Evolutionary conservation across 1,140 invertebrate species (phyloP).

Genomic region (Rhyzopertha dominica): DNA sequence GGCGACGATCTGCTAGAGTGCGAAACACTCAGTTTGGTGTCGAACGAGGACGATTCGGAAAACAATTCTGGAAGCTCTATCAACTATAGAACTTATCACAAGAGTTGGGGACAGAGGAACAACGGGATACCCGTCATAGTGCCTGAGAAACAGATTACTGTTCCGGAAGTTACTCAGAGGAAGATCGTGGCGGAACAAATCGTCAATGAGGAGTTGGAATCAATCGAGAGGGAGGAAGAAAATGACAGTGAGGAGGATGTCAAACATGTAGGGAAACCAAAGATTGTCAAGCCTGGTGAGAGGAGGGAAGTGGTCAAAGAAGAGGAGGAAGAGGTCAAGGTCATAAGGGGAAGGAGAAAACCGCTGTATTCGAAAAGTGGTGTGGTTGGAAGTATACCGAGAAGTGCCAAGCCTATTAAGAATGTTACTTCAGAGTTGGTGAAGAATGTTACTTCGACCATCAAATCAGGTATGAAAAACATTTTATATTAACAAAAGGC

Average conservation of each 20-base stretch:
- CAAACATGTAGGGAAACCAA: slow-evolving; percentile 45
- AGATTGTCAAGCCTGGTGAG: slow-evolving; percentile 54
- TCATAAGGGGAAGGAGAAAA: slow-evolving; percentile 71
- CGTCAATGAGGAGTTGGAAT: slow-evolving; percentile 1
- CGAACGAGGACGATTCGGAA: slow-evolving; percentile 59
- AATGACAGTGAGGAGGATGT: slow-evolving; percentile 37
- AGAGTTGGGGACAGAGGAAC: slow-evolving; percentile 37
- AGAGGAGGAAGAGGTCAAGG: slow-evolving; percentile 53
- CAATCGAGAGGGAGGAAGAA: slow-evolving; percentile 14
- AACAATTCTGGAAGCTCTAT: slow-evolving; percentile 43
- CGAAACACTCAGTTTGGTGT: slow-evolving; percentile 63
- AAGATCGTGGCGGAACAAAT: slow-evolving; percentile 9
- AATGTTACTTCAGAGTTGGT: slow-evolving; percentile 34
- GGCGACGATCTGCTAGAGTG: slow-evolving; percentile 54
- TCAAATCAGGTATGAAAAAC: slow-evolving; percentile 23
- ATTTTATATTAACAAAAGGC: slow-evolving; percentile 18
- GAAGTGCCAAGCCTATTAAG: slow-evolving; percentile 30
- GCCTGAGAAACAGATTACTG: not conserved
- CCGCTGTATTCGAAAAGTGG: slow-evolving; percentile 55
- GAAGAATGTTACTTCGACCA: slow-evolving; percentile 32
- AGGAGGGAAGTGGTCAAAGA: slow-evolving; percentile 39
- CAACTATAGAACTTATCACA: slow-evolving; percentile 44
- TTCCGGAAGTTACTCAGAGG: slow-evolving; percentile 4
- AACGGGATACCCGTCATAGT: slow-evolving; percentile 25
- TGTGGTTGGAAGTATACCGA: slow-evolving; percentile 25